Percentiles rank a stretch among this genome's conserved stretches.
phyloP scores from a whole-genome alignment of 64 coral and sea anemone genomes.

The Pachyseris speciosa region DNA sequence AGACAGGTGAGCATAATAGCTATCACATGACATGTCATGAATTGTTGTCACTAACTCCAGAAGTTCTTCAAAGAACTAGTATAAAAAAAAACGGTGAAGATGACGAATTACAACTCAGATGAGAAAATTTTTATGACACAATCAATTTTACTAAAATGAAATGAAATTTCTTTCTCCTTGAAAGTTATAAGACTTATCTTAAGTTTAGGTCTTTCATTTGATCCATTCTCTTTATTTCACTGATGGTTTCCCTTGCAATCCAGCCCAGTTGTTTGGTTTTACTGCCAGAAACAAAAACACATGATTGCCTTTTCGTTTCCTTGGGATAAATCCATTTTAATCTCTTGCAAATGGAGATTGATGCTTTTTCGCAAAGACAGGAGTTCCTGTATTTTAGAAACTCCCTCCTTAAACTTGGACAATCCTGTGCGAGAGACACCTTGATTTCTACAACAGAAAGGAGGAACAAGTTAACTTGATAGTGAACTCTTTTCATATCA shows the following conservation, averaged over 20 bases:
- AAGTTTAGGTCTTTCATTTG: background rate
- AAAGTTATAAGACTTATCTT: conserved; percentile 3
- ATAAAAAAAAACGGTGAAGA: background rate
- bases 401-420: background rate
- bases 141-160: conserved; percentile 17
- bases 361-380: conserved; percentile 5
- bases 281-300: conserved; percentile 18
- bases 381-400: conserved; percentile 2
- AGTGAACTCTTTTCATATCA: background rate
- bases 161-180: conserved; percentile 25
- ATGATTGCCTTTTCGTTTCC: background rate
- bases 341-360: background rate
- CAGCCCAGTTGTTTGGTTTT: background rate
- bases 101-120: conserved; percentile 21
- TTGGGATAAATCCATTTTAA: background rate
- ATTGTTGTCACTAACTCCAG: background rate
- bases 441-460: conserved; percentile 11
- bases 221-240: background rate
- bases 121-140: conserved; percentile 1
- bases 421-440: background rate
- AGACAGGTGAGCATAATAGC: background rate
- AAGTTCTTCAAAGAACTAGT: conserved; percentile 19
- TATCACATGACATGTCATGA: conserved; percentile 9
- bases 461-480: background rate
- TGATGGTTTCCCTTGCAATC: background rate